Evolutionary conservation across 1,140 invertebrate species (phyloP).

Genomic region (Scaptomyza montana): DNA sequence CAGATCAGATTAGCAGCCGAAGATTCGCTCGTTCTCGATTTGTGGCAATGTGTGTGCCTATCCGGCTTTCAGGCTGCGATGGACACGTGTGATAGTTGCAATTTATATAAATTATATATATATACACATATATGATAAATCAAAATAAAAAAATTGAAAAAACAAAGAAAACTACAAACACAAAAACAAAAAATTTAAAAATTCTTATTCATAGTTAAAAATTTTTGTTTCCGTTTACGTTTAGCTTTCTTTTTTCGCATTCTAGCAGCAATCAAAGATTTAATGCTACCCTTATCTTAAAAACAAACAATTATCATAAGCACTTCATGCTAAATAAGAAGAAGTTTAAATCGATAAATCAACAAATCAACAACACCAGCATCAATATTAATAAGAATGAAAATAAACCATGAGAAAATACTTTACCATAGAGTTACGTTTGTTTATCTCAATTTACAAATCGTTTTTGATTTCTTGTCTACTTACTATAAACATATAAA

Average conservation of each 20-base stretch:
- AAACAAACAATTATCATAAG: constrained; percentile 64
- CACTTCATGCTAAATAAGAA: constrained; percentile 63
- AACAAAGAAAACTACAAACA: constrained; percentile 36
- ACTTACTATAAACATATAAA: constrained; percentile 15
- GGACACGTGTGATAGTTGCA: constrained; percentile 81
- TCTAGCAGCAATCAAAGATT: constrained; percentile 78
- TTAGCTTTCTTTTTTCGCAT: constrained; percentile 57
- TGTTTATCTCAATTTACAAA: constrained; percentile 58
- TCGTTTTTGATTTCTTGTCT: constrained; percentile 24
- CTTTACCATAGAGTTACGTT: constrained; percentile 51
- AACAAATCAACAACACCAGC: constrained; percentile 9
- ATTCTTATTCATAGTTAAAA: constrained; percentile 59
- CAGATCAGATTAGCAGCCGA: constrained; percentile 58
- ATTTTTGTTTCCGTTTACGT: constrained; percentile 56
- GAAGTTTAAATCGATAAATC: constrained; percentile 38
- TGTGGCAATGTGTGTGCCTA: constrained; percentile 76
- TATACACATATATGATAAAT: constrained; percentile 67
- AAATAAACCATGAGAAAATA: constrained; percentile 63
- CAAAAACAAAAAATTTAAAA: constrained; percentile 48
- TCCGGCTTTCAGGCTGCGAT: constrained; percentile 49
- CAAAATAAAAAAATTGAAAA: constrained; percentile 30
- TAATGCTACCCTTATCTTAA: constrained; percentile 69
- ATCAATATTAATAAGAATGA: constrained; percentile 8
- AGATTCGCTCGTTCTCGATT: constrained; percentile 62
- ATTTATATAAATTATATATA: constrained; percentile 79